phyloP scores from a whole-genome alignment of 2,797 vertebrate genomes.

The Lithobates sylvaticus region DNA sequence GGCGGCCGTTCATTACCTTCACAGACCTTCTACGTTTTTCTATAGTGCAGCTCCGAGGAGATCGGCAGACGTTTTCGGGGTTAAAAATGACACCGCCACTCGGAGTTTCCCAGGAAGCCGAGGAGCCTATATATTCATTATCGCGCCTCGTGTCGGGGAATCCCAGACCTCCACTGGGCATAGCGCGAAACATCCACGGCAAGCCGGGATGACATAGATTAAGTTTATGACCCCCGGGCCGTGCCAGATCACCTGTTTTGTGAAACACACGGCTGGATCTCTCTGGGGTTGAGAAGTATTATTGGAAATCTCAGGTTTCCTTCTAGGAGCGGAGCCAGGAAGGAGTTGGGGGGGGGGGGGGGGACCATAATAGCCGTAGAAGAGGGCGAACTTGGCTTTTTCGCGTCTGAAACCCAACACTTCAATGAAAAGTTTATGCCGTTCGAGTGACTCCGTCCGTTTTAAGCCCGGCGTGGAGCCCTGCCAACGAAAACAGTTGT shows the following conservation, averaged over 20 bases:
- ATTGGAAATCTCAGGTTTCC: constrained; percentile 42
- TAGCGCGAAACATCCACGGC: neutral
- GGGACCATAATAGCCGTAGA: neutral
- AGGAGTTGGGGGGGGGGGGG: neutral
- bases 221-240: neutral
- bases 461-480: constrained; percentile 38
- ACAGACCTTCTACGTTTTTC: neutral
- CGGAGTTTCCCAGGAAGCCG: neutral
- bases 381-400: constrained; percentile 7
- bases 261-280: constrained; percentile 1
- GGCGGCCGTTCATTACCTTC: neutral
- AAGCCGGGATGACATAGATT: neutral
- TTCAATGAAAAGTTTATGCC: constrained; percentile 54
- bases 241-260: constrained; percentile 44
- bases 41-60: neutral
- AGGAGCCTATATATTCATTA: neutral
- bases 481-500: constrained; percentile 46
- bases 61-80: neutral
- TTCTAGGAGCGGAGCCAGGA: constrained; percentile 27
- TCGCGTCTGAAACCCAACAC: constrained; percentile 35
- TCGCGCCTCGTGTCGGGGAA: neutral
- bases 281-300: constrained; percentile 16
- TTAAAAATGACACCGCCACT: neutral
- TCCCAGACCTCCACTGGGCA: neutral
- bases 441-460: constrained; percentile 44